phyloP scores from a whole-genome alignment of 1,140 invertebrate species.

The Archegozetes longisetosus region DNA sequence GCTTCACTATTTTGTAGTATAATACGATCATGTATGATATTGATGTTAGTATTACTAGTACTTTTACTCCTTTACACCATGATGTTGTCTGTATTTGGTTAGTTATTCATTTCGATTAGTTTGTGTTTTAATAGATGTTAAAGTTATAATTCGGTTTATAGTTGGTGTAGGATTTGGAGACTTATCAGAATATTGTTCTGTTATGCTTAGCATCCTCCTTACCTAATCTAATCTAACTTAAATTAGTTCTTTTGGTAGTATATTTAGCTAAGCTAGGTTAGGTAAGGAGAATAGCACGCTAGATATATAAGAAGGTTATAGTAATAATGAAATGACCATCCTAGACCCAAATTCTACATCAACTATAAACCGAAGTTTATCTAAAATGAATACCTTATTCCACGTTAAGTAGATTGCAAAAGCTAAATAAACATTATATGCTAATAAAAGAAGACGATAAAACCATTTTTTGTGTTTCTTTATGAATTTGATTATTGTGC shows the following conservation, averaged over 20 bases:
- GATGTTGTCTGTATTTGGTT: background rate
- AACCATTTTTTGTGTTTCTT: background rate
- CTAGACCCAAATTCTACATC: background rate
- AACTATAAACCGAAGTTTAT: background rate
- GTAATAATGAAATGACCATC: background rate
- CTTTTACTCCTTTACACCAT: slow-evolving; percentile 48
- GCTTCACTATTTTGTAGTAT: slow-evolving; percentile 47
- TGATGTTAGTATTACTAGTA: slow-evolving; percentile 46
- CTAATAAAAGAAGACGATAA: slow-evolving; percentile 2
- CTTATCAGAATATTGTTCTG: no score
- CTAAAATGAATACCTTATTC: background rate
- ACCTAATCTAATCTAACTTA: no score
- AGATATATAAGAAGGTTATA: background rate
- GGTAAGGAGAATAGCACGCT: background rate
- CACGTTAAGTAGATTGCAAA: slow-evolving; percentile 20
- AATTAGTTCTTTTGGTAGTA: no score
- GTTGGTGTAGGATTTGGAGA: no score
- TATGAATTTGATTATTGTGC: no score
- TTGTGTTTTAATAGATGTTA: no score
- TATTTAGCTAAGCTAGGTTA: no score
- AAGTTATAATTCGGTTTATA: no score
- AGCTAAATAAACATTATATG: slow-evolving; percentile 24
- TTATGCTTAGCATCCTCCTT: no score
- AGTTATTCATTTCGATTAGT: background rate
- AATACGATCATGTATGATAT: slow-evolving; percentile 44